A percentile compares a stretch with the other conserved stretches of the same genome.
These are phyloP conservation scores for Cassiopea xamachana DNA, from an alignment of 30 jellyfish, hydroid and myxozoan genomes.

Conservation along the genomic window DNA sequence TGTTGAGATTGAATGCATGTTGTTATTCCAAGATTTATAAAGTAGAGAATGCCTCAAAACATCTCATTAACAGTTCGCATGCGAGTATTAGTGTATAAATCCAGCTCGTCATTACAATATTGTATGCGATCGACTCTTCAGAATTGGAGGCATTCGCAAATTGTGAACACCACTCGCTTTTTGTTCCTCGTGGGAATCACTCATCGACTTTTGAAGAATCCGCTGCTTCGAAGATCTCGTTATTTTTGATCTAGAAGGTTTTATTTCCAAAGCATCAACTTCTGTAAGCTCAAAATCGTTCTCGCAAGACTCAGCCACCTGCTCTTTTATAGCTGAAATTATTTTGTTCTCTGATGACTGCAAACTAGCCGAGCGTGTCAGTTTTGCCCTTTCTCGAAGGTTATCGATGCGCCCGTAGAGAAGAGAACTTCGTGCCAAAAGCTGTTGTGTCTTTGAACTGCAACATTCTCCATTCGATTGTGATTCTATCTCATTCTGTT, in stretches of 20 bases:
- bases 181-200: background rate
- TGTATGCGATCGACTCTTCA: background rate
- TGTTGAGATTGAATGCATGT: too few species aligned
- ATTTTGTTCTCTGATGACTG: background rate
- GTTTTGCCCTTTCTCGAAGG: constrained; percentile 14
- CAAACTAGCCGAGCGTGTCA: constrained; percentile 8
- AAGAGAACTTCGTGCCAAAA: constrained; percentile 27
- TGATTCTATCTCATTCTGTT: background rate
- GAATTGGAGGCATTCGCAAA: background rate
- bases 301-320: background rate
- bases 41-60: too few species aligned
- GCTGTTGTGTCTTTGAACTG: constrained; percentile 23
- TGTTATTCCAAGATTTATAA: too few species aligned
- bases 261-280: background rate
- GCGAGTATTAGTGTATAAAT: too few species aligned
- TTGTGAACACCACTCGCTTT: background rate
- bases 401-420: constrained; percentile 16
- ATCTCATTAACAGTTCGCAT: too few species aligned
- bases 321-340: background rate
- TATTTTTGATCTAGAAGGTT: background rate
- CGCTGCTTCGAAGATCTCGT: background rate
- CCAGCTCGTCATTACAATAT: background rate
- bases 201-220: constrained; percentile 9
- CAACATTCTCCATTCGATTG: background rate
- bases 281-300: background rate